Conservation (phyloP, 1,140 invertebrate species). For the Tetramorium simillimum region DNA sequence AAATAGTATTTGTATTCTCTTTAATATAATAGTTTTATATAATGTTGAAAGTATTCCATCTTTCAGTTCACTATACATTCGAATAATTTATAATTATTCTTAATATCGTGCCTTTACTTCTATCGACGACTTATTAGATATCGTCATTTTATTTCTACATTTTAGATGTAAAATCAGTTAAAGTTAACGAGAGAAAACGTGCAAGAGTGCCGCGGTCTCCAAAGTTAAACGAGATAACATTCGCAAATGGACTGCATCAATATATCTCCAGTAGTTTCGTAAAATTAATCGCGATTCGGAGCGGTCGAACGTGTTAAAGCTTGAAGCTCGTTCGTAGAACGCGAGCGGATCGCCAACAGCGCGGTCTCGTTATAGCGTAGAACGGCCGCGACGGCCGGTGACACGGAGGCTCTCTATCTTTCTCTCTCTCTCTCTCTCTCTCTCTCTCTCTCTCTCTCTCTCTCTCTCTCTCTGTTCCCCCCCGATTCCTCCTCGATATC, state of each 20-base stretch:
- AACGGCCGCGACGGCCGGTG: conserved; percentile 25
- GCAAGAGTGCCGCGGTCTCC: too few relatives aligned
- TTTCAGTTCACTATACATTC: too few relatives aligned
- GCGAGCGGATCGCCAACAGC: conserved; percentile 13
- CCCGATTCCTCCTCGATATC: conserved; percentile 26
- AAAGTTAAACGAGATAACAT: neutral
- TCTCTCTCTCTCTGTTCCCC: too few relatives aligned
- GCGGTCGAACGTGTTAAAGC: neutral
- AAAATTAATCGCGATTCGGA: conserved; percentile 7
- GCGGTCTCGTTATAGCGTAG: conserved; percentile 32
- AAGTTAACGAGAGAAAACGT: too few relatives aligned
- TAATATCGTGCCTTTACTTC: neutral
- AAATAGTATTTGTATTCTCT: too few relatives aligned
- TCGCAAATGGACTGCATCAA: conserved; percentile 34
- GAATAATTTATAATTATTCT: too few relatives aligned
- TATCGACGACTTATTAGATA: too few relatives aligned
- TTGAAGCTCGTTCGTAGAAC: conserved; percentile 16
- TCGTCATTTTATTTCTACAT: neutral
- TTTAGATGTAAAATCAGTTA: too few relatives aligned
- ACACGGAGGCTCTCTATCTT: neutral
- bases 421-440: neutral
- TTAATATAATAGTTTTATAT: too few relatives aligned
- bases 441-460: neutral
- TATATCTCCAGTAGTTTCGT: neutral
- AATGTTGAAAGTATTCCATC: too few relatives aligned